Percentiles rank a stretch among this genome's conserved stretches.
These are phyloP conservation scores for Latrodectus hesperus DNA, from an alignment of 2,888 invertebrate species.

Conservation along the genomic window DNA sequence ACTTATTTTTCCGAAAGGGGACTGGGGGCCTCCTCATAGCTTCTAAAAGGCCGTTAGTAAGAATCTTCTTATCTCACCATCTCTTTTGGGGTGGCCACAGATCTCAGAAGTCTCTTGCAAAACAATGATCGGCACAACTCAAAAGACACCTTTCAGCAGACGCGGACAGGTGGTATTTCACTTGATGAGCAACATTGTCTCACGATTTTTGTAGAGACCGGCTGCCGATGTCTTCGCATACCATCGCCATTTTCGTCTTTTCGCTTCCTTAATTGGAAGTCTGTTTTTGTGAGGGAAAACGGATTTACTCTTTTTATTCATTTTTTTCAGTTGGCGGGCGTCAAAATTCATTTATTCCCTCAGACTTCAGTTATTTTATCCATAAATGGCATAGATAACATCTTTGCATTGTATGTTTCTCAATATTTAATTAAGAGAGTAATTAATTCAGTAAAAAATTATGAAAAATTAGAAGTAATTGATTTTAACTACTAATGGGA, in stretches of 20 bases:
- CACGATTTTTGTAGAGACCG: constrained; percentile 29
- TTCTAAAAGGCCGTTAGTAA: background rate
- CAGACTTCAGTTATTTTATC: too few species aligned
- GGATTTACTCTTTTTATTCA: too few species aligned
- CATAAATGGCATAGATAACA: too few species aligned
- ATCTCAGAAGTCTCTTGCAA: constrained; percentile 21
- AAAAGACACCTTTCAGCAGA: constrained; percentile 42
- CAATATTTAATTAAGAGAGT: too few species aligned
- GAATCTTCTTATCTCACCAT: constrained; percentile 37
- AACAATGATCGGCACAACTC: constrained; percentile 60
- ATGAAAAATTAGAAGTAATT: too few species aligned
- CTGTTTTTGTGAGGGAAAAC: background rate
- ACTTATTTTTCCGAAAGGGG: background rate
- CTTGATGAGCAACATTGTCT: constrained; percentile 44
- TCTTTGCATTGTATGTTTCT: too few species aligned
- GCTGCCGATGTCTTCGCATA: constrained; percentile 11
- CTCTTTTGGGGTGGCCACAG: constrained; percentile 48
- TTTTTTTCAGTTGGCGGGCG: too few species aligned
- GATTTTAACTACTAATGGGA: too few species aligned
- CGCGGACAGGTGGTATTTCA: constrained; percentile 47
- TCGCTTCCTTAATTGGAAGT: constrained; percentile 18
- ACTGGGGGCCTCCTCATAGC: background rate
- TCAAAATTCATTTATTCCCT: too few species aligned
- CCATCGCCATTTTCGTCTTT: background rate
- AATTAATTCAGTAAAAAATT: too few species aligned